Evolutionary conservation across 1,140 invertebrate genomes (phyloP), one percentile per base, ranked within the genome.

Genomic region (Parasteatoda tepidariorum): DNA sequence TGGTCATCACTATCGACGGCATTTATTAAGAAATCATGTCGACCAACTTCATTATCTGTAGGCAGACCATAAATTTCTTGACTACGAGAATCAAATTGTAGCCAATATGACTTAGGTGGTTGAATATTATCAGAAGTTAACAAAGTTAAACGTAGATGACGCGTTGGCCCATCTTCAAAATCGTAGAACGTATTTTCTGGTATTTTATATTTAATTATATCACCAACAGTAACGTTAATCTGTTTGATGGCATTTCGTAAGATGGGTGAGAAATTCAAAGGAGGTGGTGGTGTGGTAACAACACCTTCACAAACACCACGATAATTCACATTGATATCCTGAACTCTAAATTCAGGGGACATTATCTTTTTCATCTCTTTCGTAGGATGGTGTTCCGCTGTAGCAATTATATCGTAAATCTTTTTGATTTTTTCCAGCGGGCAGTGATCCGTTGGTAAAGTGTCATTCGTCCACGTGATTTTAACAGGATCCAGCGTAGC

Each of bases 21-120:
- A 59, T 88, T 92, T 86, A 97, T 88, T 82, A 94, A 92, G 88
- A 96, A 97, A 86, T 95, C 93, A 81, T 92, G 92, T 33, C 91
- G 91, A 3, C 93, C 94, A 3, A 92, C 90, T 87, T 96, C 93
- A 1, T 92, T 90, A 87, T 96, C 93, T 31, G 93, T 89, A 3
- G 95, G 95, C 28, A 97, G 91, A 3, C 96, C 96, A 88, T 93
- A 96, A 88, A 97, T 96, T 90, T 96, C 95, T 87, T 96, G 94
- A 90, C 95, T 96, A 74, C 93, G 94, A 2, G 90, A 90, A 87
- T 97, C 95, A 87, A 97, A 97, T 88, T 96, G 95, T 57, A 97
- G 88, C 96, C 96, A 97, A 86, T 94, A 92, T 18, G 92, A 88
- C 0, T 91, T 74, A 0, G 92, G 90, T 34, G 96, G 91, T 66